Evolutionary conservation across 2,797 vertebrate species (phyloP).

Genomic region (Bradypodion pumilum): DNA sequence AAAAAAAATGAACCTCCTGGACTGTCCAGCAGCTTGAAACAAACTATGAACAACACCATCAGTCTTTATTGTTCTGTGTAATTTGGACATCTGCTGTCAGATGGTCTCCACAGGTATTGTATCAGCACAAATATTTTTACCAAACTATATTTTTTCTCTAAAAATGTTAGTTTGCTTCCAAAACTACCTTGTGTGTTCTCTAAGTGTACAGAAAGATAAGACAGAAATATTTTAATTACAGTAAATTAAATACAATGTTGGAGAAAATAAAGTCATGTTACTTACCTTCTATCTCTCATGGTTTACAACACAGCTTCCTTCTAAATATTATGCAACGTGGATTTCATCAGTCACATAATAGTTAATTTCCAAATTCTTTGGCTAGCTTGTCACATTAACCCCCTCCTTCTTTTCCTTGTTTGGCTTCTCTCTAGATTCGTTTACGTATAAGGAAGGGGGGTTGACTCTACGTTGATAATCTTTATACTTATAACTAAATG

Average conservation of each 20-base stretch:
- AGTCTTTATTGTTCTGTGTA: not conserved
- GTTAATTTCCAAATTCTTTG: constrained; percentile 57
- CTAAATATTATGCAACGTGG: constrained; percentile 40
- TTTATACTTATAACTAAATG: constrained; percentile 69
- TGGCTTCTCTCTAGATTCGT: constrained; percentile 64
- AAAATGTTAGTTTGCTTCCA: constrained; percentile 31
- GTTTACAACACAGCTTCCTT: constrained; percentile 37
- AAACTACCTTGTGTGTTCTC: not conserved
- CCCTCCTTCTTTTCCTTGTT: constrained; percentile 63
- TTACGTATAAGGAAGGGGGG: constrained; percentile 47
- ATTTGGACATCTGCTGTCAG: constrained; percentile 1
- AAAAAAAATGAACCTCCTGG: not conserved
- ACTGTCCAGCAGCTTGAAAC: constrained; percentile 35
- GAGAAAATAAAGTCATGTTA: constrained; percentile 46
- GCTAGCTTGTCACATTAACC: constrained; percentile 49
- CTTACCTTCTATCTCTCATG: constrained; percentile 35
- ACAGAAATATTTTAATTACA: not conserved
- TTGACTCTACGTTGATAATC: constrained; percentile 63
- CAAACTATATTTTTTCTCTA: not conserved
- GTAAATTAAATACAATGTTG: not conserved
- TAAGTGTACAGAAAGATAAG: not conserved
- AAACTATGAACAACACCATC: constrained; percentile 2
- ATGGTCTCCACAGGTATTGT: not conserved
- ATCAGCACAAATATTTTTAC: not conserved
- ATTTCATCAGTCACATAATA: constrained; percentile 67